phyloP scores from a whole-genome alignment of 1,140 invertebrate species.

The Globodera rostochiensis region DNA sequence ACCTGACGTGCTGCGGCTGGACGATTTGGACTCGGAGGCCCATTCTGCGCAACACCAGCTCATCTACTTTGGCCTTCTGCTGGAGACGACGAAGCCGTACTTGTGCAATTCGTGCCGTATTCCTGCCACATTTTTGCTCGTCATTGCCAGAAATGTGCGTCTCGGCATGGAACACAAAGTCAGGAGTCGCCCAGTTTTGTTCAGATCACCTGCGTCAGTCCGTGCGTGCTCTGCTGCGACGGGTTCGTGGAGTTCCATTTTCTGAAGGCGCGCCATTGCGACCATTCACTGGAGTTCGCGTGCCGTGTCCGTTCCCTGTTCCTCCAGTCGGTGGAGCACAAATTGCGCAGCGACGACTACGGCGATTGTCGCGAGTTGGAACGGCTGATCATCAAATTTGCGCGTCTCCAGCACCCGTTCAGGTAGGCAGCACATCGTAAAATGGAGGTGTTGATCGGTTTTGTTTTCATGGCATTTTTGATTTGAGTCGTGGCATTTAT shows the following conservation, averaged over 20 bases:
- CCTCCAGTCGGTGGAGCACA: conserved; percentile 31
- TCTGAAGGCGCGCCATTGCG: conserved; percentile 28
- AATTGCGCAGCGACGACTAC: conserved; percentile 43
- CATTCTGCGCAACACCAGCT: conserved; percentile 44
- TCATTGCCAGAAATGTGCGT: conserved; percentile 49
- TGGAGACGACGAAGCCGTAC: conserved; percentile 51
- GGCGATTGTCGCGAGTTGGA: conserved; percentile 28
- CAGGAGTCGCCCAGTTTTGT: conserved; percentile 15
- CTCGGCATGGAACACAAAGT: background rate
- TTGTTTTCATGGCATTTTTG: no score
- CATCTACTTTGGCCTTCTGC: conserved; percentile 47
- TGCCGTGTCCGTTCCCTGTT: conserved; percentile 38
- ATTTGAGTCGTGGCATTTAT: no score
- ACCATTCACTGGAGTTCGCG: conserved; percentile 38
- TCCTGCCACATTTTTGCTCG: conserved; percentile 41
- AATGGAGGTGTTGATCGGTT: no score
- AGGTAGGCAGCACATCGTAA: conserved; percentile 12
- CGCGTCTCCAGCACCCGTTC: conserved; percentile 31
- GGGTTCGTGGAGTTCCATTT: conserved; percentile 50
- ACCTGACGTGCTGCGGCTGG: conserved; percentile 33
- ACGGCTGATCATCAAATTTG: conserved; percentile 41
- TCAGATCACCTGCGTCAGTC: conserved; percentile 36
- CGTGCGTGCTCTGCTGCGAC: conserved; percentile 38
- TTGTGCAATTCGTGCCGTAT: conserved; percentile 44
- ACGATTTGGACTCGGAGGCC: conserved; percentile 32